These are phyloP conservation scores for Austrofundulus limnaeus DNA, from an alignment of 2,113 vertebrate genomes.

Conservation along the genomic window DNA sequence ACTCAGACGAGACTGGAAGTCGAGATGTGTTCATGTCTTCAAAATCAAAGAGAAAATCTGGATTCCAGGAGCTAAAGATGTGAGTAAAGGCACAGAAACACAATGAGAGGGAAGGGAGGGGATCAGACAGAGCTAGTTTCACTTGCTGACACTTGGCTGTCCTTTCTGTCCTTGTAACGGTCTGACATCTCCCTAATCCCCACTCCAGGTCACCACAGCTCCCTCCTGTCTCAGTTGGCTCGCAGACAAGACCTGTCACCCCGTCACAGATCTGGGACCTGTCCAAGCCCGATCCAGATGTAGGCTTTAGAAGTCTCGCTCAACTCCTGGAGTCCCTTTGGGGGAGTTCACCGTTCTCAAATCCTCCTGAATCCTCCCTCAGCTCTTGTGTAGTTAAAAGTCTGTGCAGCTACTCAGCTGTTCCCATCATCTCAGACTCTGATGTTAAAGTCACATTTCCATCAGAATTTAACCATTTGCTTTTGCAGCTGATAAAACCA, in stretches of 20 bases:
- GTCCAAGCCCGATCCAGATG: constrained; percentile 67
- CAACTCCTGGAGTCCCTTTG: constrained; percentile 7
- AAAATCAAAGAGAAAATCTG: constrained; percentile 9
- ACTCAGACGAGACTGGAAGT: constrained; percentile 11
- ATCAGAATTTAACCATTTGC: too few species aligned
- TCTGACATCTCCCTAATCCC: constrained; percentile 53
- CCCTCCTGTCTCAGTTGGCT: constrained; percentile 52
- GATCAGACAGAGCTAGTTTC: constrained; percentile 17
- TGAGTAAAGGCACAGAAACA: constrained; percentile 5
- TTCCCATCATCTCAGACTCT: too few species aligned
- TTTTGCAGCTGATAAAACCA: too few species aligned
- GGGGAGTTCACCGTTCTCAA: constrained; percentile 5
- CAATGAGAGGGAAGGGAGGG: constrained; percentile 2
- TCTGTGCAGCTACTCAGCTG: too few species aligned
- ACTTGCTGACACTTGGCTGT: constrained; percentile 65
- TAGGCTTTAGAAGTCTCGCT: constrained; percentile 16
- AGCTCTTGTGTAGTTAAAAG: not conserved
- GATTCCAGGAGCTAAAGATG: constrained; percentile 6
- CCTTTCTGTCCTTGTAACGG: constrained; percentile 67
- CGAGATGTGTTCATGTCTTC: constrained; percentile 16
- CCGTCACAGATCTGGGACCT: constrained; percentile 51
- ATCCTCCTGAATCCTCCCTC: constrained; percentile 15
- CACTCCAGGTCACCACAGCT: constrained; percentile 20
- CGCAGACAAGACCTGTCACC: constrained; percentile 59
- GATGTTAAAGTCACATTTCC: too few species aligned